Percentiles rank a stretch among this genome's conserved stretches.
These are phyloP conservation scores for Cygnus atratus DNA, from an alignment of 2,113 vertebrate genomes.

Conservation along the genomic window DNA sequence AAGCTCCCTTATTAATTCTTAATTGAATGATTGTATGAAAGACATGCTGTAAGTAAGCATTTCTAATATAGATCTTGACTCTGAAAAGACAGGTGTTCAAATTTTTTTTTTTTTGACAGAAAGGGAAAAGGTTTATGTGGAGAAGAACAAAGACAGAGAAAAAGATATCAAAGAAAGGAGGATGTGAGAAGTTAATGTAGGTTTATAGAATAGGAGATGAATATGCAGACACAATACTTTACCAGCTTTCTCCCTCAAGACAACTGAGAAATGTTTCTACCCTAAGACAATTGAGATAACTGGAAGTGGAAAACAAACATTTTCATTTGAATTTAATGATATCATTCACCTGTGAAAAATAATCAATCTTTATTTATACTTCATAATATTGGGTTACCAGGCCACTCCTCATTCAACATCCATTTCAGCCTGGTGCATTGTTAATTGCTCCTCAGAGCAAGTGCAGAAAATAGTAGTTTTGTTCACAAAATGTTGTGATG, in stretches of 20 bases:
- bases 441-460: background rate
- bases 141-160: background rate
- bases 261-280: background rate
- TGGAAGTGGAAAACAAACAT: background rate
- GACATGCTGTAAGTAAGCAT: background rate
- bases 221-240: background rate
- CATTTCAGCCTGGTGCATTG: background rate
- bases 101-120: background rate
- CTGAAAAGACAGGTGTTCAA: background rate
- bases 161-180: background rate
- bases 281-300: background rate
- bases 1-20: background rate
- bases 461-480: background rate
- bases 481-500: background rate
- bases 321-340: background rate
- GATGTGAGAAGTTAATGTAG: background rate
- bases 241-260: background rate
- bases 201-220: background rate
- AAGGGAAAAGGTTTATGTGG: background rate
- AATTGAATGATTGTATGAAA: background rate
- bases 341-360: background rate
- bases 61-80: background rate
- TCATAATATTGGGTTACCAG: background rate
- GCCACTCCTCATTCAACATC: background rate
- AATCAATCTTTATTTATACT: background rate